Percentiles rank a stretch among this genome's conserved stretches.
These are phyloP conservation scores for Scaptomyza pallida DNA, from an alignment of 1,140 invertebrate genomes.

Conservation along the genomic window DNA sequence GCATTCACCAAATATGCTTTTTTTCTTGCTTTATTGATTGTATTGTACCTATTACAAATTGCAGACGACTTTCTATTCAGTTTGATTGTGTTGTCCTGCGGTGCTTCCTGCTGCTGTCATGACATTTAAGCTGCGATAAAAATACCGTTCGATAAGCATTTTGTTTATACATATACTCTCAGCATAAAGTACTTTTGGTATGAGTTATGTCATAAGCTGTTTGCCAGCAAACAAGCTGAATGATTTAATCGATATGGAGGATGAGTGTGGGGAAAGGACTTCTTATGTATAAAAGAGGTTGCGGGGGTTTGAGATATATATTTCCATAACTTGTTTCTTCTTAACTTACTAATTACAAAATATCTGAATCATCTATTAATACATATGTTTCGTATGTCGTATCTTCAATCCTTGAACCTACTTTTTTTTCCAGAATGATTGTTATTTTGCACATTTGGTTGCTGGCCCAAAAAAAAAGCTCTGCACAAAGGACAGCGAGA, in stretches of 20 bases:
- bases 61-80: conserved; percentile 18
- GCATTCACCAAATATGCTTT: conserved; percentile 34
- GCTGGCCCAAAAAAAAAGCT: conserved; percentile 8
- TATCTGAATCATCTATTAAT: neutral
- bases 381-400: too few species aligned
- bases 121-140: conserved; percentile 76
- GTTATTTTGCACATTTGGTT: conserved; percentile 19
- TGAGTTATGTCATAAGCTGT: conserved; percentile 27
- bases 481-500: conserved; percentile 9
- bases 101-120: conserved; percentile 67
- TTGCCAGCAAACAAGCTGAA: conserved; percentile 45
- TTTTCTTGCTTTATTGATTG: neutral
- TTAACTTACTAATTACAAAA: too few species aligned
- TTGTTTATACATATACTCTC: conserved; percentile 45
- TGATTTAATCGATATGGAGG: conserved; percentile 15
- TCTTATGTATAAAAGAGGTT: neutral
- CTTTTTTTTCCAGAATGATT: conserved; percentile 31
- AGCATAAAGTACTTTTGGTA: neutral
- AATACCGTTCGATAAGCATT: conserved; percentile 76
- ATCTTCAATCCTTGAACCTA: neutral
- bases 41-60: conserved; percentile 15
- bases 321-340: neutral
- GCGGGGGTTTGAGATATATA: neutral
- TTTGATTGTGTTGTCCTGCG: conserved; percentile 18
- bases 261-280: neutral